Percentiles rank a stretch among this genome's conserved stretches.
These are phyloP conservation scores for Discoglossus pictus DNA, from an alignment of 2,797 vertebrate genomes.

Conservation along the genomic window DNA sequence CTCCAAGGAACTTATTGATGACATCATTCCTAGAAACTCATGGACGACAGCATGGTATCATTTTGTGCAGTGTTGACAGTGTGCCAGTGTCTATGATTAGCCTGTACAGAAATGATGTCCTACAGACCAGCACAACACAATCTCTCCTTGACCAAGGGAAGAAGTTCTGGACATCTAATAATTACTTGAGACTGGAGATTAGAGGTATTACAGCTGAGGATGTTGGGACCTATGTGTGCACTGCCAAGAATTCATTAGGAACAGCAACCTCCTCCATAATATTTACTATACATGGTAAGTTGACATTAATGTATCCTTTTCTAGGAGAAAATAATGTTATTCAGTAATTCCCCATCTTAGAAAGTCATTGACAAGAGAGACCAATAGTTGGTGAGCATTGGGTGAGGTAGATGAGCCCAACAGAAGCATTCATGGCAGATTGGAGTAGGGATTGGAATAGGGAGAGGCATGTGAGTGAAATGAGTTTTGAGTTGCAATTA, in stretches of 20 bases:
- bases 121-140: conserved; percentile 59
- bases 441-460: no score
- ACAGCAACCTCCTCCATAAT: conserved; percentile 50
- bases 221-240: conserved; percentile 60
- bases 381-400: no score
- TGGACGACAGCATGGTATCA: conserved; percentile 55
- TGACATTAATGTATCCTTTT: background rate
- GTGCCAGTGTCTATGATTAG: conserved; percentile 57
- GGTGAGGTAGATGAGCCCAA: no score
- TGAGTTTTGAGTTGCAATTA: no score
- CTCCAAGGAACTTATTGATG: conserved; percentile 57
- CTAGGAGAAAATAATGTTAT: no score
- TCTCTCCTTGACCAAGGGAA: fast-evolving
- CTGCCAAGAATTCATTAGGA: conserved; percentile 62
- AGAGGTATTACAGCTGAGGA: conserved; percentile 14
- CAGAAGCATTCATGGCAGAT: no score
- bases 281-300: conserved; percentile 60
- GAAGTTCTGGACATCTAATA: conserved; percentile 31
- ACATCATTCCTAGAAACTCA: conserved; percentile 65
- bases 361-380: no score
- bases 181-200: conserved; percentile 62
- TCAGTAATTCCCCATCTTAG: background rate
- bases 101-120: conserved; percentile 46
- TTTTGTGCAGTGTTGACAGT: conserved; percentile 64
- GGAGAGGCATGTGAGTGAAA: no score